These are phyloP conservation scores for Eurypyga helias DNA, from an alignment of 2,113 vertebrate genomes.

Conservation along the genomic window DNA sequence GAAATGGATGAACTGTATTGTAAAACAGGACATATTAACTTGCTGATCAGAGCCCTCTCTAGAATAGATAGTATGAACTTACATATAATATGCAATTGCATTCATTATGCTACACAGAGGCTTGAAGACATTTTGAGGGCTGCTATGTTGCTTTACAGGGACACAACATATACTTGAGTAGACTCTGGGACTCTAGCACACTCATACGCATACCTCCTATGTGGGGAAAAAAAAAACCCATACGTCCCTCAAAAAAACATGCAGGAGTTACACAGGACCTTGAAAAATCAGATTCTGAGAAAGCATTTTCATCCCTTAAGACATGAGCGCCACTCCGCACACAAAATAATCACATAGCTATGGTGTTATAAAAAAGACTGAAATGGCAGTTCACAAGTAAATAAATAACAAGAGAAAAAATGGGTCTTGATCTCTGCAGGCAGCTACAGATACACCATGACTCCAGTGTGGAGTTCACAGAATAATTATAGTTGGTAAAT, in stretches of 20 bases:
- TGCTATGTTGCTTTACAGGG: not conserved
- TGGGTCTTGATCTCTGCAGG: not conserved
- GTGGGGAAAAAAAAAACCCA: not conserved
- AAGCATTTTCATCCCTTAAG: constrained; percentile 7
- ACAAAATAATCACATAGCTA: constrained; percentile 35
- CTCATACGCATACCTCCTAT: not conserved
- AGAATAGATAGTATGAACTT: not conserved
- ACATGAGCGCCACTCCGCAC: not conserved
- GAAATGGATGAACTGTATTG: not conserved
- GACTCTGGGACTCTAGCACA: not conserved
- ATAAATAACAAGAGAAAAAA: constrained; percentile 18
- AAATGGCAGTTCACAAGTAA: constrained; percentile 53
- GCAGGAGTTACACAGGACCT: not conserved
- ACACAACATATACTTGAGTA: not conserved
- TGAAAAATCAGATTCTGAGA: not conserved
- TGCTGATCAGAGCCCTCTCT: not conserved
- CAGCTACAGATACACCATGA: not conserved
- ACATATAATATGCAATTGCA: not conserved
- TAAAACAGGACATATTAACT: not conserved
- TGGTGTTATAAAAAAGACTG: not conserved
- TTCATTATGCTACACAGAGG: not conserved
- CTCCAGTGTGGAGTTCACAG: constrained; percentile 8
- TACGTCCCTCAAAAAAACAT: not conserved
- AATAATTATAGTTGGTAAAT: not conserved
- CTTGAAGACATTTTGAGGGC: not conserved